phyloP scores from a whole-genome alignment of 2,888 invertebrate species.

The Drosophila parthenogenetica region DNA sequence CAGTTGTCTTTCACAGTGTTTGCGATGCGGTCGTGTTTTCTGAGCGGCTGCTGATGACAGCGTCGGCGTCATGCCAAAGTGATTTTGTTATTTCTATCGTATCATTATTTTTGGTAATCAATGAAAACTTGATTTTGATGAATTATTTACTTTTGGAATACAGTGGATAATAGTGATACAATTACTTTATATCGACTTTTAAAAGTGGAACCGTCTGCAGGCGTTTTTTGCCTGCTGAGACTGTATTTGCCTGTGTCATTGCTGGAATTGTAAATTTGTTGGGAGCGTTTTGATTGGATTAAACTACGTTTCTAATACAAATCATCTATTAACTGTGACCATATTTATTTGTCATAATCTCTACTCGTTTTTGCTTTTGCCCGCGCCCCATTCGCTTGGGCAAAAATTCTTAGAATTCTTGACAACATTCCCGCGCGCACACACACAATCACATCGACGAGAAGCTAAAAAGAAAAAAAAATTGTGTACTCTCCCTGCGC shows the following conservation, averaged over 20 bases:
- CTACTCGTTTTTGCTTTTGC: constrained; percentile 35
- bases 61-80: constrained; percentile 65
- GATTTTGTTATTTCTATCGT: constrained; percentile 48
- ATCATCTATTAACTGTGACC: constrained; percentile 23
- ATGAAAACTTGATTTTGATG: constrained; percentile 20
- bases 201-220: constrained; percentile 13
- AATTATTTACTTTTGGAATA: constrained; percentile 9
- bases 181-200: constrained; percentile 1
- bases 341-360: constrained; percentile 44
- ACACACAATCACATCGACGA: constrained; percentile 37
- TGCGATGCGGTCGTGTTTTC: constrained; percentile 71
- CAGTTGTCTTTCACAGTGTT: constrained; percentile 63
- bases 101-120: constrained; percentile 42
- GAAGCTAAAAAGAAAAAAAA: constrained; percentile 34
- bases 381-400: constrained; percentile 53
- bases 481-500: constrained; percentile 47
- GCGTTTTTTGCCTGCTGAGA: constrained; percentile 2
- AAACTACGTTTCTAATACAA: constrained; percentile 6
- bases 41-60: constrained; percentile 36
- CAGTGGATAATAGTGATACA: constrained; percentile 17
- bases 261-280: constrained; percentile 22
- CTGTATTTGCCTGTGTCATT: constrained; percentile 20
- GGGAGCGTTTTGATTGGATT: constrained; percentile 10
- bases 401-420: constrained; percentile 82
- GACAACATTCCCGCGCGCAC: constrained; percentile 79